phyloP scores from a whole-genome alignment of 2,888 invertebrate species.

The Andrena camellia region DNA sequence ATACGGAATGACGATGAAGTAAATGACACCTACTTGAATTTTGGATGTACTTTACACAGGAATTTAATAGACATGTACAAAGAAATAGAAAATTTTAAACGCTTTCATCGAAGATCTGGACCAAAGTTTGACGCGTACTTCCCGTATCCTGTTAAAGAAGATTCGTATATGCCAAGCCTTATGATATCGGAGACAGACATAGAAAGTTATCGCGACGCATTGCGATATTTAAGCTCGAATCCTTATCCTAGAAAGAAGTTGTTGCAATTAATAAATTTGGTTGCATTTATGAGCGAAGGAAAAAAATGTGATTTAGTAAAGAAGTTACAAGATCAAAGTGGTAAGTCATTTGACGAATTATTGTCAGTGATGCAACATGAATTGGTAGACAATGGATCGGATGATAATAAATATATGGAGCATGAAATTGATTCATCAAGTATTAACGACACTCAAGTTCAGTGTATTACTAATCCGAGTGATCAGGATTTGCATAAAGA shows the following conservation, averaged over 20 bases:
- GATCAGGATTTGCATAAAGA: background rate
- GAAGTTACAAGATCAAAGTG: constrained; percentile 47
- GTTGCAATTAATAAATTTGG: constrained; percentile 51
- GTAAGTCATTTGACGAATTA: constrained; percentile 54
- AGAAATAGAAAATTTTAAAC: constrained; percentile 79
- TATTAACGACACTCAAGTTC: background rate
- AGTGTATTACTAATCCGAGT: background rate
- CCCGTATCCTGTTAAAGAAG: constrained; percentile 74
- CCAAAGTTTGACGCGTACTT: constrained; percentile 71
- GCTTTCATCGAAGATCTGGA: constrained; percentile 55
- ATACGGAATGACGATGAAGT: constrained; percentile 77
- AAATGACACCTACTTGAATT: constrained; percentile 75
- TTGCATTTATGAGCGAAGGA: constrained; percentile 53
- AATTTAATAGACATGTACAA: constrained; percentile 76
- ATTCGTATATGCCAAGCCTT: constrained; percentile 74
- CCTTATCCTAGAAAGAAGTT: constrained; percentile 53
- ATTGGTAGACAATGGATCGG: constrained; percentile 31
- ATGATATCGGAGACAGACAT: constrained; percentile 74
- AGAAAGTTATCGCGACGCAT: constrained; percentile 71
- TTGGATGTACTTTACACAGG: constrained; percentile 48
- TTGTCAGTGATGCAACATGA: constrained; percentile 41
- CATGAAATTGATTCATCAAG: background rate
- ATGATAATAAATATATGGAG: background rate
- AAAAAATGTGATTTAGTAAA: constrained; percentile 53
- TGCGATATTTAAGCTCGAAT: constrained; percentile 71